These are phyloP conservation scores for Passer domesticus DNA, from an alignment of 2,113 vertebrate genomes.

Conservation along the genomic window DNA sequence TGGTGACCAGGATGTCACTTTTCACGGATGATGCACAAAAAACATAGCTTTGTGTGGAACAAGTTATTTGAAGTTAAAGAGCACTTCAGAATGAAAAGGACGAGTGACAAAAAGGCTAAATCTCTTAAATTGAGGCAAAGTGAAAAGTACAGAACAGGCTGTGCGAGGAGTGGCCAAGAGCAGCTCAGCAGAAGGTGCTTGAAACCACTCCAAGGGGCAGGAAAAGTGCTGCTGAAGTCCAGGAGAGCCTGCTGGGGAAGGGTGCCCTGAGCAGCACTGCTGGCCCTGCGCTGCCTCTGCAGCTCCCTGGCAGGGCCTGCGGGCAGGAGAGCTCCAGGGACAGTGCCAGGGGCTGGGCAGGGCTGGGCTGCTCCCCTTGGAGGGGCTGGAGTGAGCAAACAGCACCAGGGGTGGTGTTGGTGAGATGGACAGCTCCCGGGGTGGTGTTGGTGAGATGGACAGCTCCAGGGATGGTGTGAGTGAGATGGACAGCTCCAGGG, in stretches of 20 bases:
- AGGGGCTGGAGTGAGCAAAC: rapidly evolving
- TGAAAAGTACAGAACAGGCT: background rate
- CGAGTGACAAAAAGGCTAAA: background rate
- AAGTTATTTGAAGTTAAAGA: background rate
- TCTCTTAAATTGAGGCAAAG: background rate
- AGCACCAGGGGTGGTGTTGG: rapidly evolving
- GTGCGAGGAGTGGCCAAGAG: background rate
- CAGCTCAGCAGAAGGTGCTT: background rate
- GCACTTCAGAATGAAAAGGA: background rate
- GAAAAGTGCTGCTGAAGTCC: rapidly evolving
- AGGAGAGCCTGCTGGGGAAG: rapidly evolving
- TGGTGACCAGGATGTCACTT: background rate
- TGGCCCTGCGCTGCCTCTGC: background rate
- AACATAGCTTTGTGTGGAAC: background rate
- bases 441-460: too few species aligned
- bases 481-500: too few species aligned
- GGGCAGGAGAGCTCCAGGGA: rapidly evolving
- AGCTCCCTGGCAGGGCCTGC: rapidly evolving
- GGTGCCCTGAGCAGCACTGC: rapidly evolving
- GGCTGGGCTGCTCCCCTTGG: background rate
- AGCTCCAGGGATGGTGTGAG: too few species aligned
- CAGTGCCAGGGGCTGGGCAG: rapidly evolving
- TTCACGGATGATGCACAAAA: background rate
- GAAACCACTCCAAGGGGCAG: rapidly evolving
- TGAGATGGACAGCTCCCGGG: too few species aligned